Evolutionary conservation across 1,140 invertebrate species (phyloP), one percentile per base, ranked within the genome.

Genomic region (Drosophila sp.): DNA sequence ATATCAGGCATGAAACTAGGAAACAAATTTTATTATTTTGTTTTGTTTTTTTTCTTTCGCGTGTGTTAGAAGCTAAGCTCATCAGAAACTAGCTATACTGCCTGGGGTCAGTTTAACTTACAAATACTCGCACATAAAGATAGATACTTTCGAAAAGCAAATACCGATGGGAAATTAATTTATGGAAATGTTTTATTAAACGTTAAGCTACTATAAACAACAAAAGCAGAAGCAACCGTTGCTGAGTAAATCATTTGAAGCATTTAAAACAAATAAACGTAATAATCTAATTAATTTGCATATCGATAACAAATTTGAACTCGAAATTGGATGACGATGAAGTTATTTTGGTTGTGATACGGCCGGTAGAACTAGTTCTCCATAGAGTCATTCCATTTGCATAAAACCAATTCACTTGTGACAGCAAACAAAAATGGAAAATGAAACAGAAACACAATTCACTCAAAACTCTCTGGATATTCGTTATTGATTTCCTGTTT

Each of bases 201-300:
- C 69, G 72, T 60, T 50, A 50, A 66, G 68, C 76, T 69, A 73
- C 77, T 65, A 84, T 68, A 64, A 72, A 74, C 73, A 63, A 73
- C 8, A 10, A 25, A 23, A 50, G 23, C 66, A 67, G 79, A 60
- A 27, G 44, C 74, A 75, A 66, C 33, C 23, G 69, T 60, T 70
- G 76, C 74, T 76, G 60, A 76, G 68, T 81, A 89, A 86, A 86
- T 83, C 84, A 86, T 82, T 83, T 89, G 64, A 69, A 69, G 72
- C 75, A 78, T 87, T 47, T 62, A 73, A 64, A 63, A 40, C 40
- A 50, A 69, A 80, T 72, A 81, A 86, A 62, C 80, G 69, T 79
- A 89, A 76, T 82, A 86, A 70, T 76, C 75, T 55, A 75, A 78
- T 84, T 75, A 78, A 89, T 89, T 87, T 68, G 76, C 76, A 77